Evolutionary conservation across 64 coral and sea anemone species (phyloP), one percentile per base, ranked within the genome.

Genomic region (Porites australiensis): DNA sequence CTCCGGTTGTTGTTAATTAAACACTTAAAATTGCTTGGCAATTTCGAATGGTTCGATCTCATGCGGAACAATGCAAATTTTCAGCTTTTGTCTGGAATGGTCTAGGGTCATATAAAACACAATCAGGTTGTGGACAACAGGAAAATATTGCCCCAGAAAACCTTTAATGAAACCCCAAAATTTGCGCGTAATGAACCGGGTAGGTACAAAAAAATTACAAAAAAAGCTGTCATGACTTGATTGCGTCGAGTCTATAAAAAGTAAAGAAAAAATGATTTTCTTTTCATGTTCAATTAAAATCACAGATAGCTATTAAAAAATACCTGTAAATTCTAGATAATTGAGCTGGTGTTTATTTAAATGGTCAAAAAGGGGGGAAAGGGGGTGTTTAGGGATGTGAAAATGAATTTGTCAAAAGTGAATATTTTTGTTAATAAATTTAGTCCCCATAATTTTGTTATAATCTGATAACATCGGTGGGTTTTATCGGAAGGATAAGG

Each of bases 61-160:
- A 12, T 5, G 43, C 55, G 45, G 49, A 83, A 69, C 81, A 84
- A 84, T 69, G 63, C 63, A 84, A 84, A 84, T 84, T 69, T 84
- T 69, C 46, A 52, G 81, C 81, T 69, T 84, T 84, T 84, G 81
- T 84, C 69, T 68, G 7, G 51, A 82, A 84, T 68, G 81, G 67
- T 84, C 81, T 63, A 63, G 62, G 81, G n/a, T 84, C 63, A 46
- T 23, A 4, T n/a, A n/a, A n/a, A 80, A 9, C 53, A 61, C 45
- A 65, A 82, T 22, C 3, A 51, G 6, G 54, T 78, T n/a, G n/a
- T 78, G 58, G 48, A 65, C 79, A 82, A 82, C 58, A 59, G 58
- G 60, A n/a, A 76, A 67, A 64, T 67, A 84, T 46, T 19, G 46
- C 46, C 18, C 13, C 50, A 68, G 62, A 84, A 49, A 68, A 84